A percentile compares a stretch with the other conserved stretches of the same genome.
phyloP scores from a whole-genome alignment of 2,888 invertebrate species.

The Cordilura impudica region DNA sequence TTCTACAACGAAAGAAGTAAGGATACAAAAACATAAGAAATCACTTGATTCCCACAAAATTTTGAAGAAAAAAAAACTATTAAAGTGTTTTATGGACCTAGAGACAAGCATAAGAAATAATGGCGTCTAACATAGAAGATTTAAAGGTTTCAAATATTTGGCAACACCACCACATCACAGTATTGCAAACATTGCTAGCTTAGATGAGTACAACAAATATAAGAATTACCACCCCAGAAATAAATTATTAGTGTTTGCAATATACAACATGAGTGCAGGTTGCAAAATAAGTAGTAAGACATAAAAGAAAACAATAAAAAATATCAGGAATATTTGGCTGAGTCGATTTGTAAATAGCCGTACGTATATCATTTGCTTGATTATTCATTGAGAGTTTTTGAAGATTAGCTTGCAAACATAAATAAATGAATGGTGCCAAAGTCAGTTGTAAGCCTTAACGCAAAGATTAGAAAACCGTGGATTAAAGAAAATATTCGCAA shows the following conservation, averaged over 20 bases:
- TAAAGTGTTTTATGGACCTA: conserved; percentile 78
- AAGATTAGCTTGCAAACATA: too few relatives aligned
- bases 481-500: too few relatives aligned
- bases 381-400: too few relatives aligned
- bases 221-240: not conserved
- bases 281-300: conserved; percentile 11
- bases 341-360: not conserved
- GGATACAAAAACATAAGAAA: conserved; percentile 10
- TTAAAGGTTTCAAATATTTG: conserved; percentile 65
- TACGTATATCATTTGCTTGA: too few relatives aligned
- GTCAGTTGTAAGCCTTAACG: too few relatives aligned
- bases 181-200: not conserved
- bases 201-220: too few relatives aligned
- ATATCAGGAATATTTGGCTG: not conserved
- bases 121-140: conserved; percentile 73
- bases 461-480: too few relatives aligned
- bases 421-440: too few relatives aligned
- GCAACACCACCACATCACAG: conserved; percentile 55
- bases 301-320: conserved; percentile 33
- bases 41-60: conserved; percentile 42
- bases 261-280: conserved; percentile 29
- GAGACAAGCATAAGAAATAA: conserved; percentile 77
- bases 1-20: not conserved
- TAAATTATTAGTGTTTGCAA: conserved; percentile 41
- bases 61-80: conserved; percentile 71